Conservation (phyloP, 2,113 vertebrate species). For the Ptilorrhoa leucosticta region DNA sequence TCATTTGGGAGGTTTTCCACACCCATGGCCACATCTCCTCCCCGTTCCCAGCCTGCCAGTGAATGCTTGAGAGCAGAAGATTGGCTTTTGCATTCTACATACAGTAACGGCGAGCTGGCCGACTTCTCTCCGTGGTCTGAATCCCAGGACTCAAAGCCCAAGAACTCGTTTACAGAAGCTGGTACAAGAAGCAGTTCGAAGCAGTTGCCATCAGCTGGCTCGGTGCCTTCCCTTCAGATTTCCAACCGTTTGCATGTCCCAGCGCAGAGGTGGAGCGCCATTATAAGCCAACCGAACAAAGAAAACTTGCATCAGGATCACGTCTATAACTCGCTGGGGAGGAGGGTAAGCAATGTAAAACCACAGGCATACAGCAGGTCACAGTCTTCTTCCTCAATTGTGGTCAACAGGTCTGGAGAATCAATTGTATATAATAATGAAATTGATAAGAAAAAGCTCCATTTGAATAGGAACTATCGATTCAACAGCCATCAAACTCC, state of each 20-base stretch:
- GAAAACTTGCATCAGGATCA: conserved; percentile 76
- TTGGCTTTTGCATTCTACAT: conserved; percentile 87
- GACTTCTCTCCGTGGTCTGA: conserved; percentile 78
- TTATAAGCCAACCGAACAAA: conserved; percentile 80
- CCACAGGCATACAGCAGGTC: conserved; percentile 72
- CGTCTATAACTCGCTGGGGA: conserved; percentile 81
- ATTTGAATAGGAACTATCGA: conserved; percentile 34
- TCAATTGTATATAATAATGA: conserved; percentile 63
- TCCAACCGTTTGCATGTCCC: conserved; percentile 65
- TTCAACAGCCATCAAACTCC: conserved; percentile 43
- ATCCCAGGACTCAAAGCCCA: conserved; percentile 61
- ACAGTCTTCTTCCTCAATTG: conserved; percentile 78
- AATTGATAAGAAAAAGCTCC: conserved; percentile 54
- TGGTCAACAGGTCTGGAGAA: conserved; percentile 68
- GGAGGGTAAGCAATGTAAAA: conserved; percentile 65
- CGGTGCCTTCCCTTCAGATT: conserved; percentile 82
- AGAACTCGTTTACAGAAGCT: conserved; percentile 19
- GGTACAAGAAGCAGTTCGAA: conserved; percentile 57
- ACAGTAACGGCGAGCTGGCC: conserved; percentile 88
- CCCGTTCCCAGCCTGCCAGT: conserved; percentile 19
- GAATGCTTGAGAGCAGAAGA: conserved; percentile 75
- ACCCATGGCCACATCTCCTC: conserved; percentile 55
- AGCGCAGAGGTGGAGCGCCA: conserved; percentile 81
- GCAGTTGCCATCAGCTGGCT: conserved; percentile 75
- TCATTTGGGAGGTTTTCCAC: conserved; percentile 63